Evolutionary conservation across 2,797 vertebrate species (phyloP).

Genomic region (Microchirus variegatus): DNA sequence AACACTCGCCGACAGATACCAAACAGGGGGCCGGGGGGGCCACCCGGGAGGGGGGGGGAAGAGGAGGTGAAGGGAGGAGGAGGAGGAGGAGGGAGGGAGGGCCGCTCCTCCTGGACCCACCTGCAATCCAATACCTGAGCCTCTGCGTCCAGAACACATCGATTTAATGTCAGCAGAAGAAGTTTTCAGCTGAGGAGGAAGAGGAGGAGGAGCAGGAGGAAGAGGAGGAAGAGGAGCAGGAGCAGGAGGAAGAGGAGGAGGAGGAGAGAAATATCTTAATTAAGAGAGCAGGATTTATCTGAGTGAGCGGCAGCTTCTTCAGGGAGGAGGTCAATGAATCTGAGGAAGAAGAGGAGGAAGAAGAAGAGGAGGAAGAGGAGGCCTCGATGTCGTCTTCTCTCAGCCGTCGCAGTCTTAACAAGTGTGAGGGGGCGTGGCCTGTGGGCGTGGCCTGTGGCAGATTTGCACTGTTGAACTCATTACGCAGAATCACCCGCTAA

Average conservation of each 20-base stretch:
- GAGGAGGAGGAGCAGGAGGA: constrained; percentile 26
- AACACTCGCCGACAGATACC: constrained; percentile 67
- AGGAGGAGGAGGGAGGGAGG: constrained; percentile 28
- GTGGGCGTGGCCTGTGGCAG: constrained; percentile 61
- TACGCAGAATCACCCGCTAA: constrained; percentile 75
- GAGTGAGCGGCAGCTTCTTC: constrained; percentile 68
- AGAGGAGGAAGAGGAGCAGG: constrained; percentile 20
- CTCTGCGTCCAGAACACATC: constrained; percentile 68
- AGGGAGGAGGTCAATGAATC: constrained; percentile 72
- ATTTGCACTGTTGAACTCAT: constrained; percentile 77
- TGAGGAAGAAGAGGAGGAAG: constrained; percentile 30
- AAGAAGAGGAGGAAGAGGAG: constrained; percentile 13
- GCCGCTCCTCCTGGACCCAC: constrained; percentile 77
- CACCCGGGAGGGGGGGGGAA: constrained; percentile 49
- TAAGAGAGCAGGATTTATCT: constrained; percentile 78
- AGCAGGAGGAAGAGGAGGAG: constrained; percentile 3
- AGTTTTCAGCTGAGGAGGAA: constrained; percentile 74
- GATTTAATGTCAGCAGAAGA: constrained; percentile 84
- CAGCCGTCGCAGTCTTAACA: constrained; percentile 35
- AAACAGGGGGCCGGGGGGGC: constrained; percentile 20
- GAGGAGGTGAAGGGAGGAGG: no score
- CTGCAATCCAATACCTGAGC: constrained; percentile 85
- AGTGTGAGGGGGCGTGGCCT: constrained; percentile 46
- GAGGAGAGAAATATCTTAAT: constrained; percentile 83
- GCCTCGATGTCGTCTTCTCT: constrained; percentile 35